These are phyloP conservation scores for Aphidius colemani DNA, from an alignment of 2,888 invertebrate genomes.

Conservation along the genomic window DNA sequence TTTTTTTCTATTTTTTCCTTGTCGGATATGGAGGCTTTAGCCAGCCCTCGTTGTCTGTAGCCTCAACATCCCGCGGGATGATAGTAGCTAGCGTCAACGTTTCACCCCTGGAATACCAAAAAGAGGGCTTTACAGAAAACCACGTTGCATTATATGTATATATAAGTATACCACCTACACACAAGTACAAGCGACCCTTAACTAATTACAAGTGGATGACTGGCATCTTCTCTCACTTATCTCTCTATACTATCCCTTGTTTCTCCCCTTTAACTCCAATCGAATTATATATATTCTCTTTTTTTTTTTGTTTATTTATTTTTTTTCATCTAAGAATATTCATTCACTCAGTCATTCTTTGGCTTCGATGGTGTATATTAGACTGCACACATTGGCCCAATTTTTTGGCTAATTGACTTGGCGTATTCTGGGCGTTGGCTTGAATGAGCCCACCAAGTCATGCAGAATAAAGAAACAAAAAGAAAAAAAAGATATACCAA, in stretches of 20 bases:
- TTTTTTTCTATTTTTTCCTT: conserved; percentile 34
- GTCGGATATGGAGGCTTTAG: conserved; percentile 29
- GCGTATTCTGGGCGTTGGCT: conserved; percentile 23
- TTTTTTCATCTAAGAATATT: conserved; percentile 15
- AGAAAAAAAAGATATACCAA: not conserved
- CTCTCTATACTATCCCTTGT: conserved; percentile 41
- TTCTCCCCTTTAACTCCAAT: conserved; percentile 46
- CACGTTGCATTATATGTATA: conserved; percentile 15
- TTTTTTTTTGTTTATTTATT: conserved; percentile 48
- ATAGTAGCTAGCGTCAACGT: conserved; percentile 11
- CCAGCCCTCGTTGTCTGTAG: conserved; percentile 19
- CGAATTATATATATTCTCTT: conserved; percentile 48
- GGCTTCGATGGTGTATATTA: too few relatives aligned
- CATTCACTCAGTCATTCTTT: too few relatives aligned
- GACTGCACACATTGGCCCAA: conserved; percentile 39
- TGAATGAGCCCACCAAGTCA: conserved; percentile 4
- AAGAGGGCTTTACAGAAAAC: conserved; percentile 32
- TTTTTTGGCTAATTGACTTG: conserved; percentile 55
- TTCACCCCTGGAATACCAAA: conserved; percentile 39
- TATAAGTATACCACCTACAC: conserved; percentile 16
- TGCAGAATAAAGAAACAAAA: conserved; percentile 16
- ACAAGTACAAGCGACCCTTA: conserved; percentile 47
- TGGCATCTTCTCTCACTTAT: conserved; percentile 58
- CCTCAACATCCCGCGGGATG: conserved; percentile 25
- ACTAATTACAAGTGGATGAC: conserved; percentile 59